phyloP scores from a whole-genome alignment of 2,797 vertebrate genomes.

The Pseudochirops cupreus region DNA sequence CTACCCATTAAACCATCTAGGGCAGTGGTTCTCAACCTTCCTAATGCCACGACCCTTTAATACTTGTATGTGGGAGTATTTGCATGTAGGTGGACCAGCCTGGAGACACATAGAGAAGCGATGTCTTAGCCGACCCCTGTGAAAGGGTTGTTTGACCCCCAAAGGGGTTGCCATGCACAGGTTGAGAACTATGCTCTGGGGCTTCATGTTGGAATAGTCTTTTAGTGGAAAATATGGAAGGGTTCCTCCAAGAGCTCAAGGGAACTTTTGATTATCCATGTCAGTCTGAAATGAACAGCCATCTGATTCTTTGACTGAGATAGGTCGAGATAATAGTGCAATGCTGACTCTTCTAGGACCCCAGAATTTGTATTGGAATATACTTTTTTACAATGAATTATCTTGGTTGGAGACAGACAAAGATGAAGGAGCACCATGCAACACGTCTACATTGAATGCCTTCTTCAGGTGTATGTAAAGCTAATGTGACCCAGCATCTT shows the following conservation, averaged over 20 bases:
- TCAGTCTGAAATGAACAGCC: not conserved
- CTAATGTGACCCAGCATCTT: not conserved
- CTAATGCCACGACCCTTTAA: too few species aligned
- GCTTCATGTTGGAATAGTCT: not conserved
- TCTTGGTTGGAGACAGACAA: too few species aligned
- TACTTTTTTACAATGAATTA: not conserved
- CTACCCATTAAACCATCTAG: too few species aligned
- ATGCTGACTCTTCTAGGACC: not conserved
- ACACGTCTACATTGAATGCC: too few species aligned
- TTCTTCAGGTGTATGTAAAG: not conserved
- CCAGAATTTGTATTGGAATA: not conserved
- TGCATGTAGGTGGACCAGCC: too few species aligned
- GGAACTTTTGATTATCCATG: not conserved
- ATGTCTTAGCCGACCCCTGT: too few species aligned
- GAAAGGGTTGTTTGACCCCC: too few species aligned
- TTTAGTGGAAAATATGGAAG: not conserved
- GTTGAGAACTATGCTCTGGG: too few species aligned
- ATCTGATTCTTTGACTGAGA: not conserved
- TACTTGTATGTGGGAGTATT: too few species aligned
- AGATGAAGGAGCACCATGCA: not conserved
- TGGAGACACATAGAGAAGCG: too few species aligned
- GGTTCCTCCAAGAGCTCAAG: not conserved
- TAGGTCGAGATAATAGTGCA: not conserved
- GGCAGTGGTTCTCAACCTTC: too few species aligned
- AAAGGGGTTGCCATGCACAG: too few species aligned